Evolutionary conservation across 2,888 invertebrate species (phyloP).

Genomic region (Nemoura dubitans): DNA sequence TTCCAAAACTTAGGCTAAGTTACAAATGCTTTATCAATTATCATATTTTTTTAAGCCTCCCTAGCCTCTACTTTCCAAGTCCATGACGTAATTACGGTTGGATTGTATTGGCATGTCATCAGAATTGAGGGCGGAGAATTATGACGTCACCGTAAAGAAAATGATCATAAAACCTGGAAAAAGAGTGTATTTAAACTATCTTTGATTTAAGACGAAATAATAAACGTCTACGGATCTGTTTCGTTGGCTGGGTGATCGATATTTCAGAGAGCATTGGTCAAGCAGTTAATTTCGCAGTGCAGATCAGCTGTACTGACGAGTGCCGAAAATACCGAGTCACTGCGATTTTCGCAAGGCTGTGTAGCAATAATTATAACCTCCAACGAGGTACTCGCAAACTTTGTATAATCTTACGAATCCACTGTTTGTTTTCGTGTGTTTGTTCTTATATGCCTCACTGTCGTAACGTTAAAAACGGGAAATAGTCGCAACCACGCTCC

Average conservation of each 20-base stretch:
- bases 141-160: slow-evolving; percentile 45
- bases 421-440: background rate
- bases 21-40: background rate
- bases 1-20: background rate
- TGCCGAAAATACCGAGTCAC: slow-evolving; percentile 36
- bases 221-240: background rate
- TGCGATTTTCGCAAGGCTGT: background rate
- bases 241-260: background rate
- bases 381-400: background rate
- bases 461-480: background rate
- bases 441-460: background rate
- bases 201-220: background rate
- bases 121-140: slow-evolving; percentile 48
- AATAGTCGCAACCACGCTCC: slow-evolving; percentile 45
- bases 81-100: slow-evolving; percentile 47
- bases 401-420: slow-evolving; percentile 2
- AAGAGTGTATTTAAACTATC: background rate
- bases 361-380: background rate
- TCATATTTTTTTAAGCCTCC: background rate
- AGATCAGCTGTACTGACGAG: slow-evolving; percentile 33
- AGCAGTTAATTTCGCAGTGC: background rate
- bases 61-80: slow-evolving; percentile 26
- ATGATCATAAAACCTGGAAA: background rate
- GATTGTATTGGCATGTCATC: slow-evolving; percentile 49
- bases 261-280: background rate